Evolutionary conservation across 2,797 vertebrate genomes (phyloP).

Genomic region (Gorsachius magnificus): DNA sequence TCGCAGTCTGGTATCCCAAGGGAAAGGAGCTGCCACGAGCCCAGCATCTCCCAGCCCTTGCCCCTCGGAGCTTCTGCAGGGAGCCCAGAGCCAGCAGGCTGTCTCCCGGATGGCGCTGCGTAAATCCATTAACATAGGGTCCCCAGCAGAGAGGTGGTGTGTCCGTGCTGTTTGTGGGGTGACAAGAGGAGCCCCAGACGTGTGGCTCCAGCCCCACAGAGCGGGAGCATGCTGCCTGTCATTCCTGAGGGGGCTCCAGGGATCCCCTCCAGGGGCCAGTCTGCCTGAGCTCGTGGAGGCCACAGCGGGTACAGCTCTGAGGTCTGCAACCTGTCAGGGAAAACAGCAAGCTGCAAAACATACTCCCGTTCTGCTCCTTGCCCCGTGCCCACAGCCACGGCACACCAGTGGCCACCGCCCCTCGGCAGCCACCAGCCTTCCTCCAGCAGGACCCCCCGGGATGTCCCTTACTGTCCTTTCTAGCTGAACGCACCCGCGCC

Average conservation of each 20-base stretch:
- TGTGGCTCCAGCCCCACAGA: neutral
- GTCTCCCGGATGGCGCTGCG: neutral
- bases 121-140: neutral
- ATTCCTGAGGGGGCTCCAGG: neutral
- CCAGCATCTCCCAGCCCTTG: neutral
- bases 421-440: neutral
- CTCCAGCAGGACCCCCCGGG: neutral
- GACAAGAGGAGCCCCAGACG: neutral
- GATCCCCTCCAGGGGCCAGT: neutral
- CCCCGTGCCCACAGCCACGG: accelerated
- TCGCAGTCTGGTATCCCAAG: accelerated
- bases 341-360: neutral
- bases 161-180: accelerated
- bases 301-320: neutral
- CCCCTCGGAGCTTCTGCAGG: neutral
- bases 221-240: accelerated
- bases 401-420: accelerated
- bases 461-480: neutral
- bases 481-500: neutral
- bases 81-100: neutral
- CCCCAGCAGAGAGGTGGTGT: neutral
- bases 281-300: neutral
- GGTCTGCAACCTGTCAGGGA: neutral
- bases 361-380: neutral
- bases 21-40: neutral